phyloP scores from a whole-genome alignment of 2,113 vertebrate genomes.

The Chloropsis cyanopogon region DNA sequence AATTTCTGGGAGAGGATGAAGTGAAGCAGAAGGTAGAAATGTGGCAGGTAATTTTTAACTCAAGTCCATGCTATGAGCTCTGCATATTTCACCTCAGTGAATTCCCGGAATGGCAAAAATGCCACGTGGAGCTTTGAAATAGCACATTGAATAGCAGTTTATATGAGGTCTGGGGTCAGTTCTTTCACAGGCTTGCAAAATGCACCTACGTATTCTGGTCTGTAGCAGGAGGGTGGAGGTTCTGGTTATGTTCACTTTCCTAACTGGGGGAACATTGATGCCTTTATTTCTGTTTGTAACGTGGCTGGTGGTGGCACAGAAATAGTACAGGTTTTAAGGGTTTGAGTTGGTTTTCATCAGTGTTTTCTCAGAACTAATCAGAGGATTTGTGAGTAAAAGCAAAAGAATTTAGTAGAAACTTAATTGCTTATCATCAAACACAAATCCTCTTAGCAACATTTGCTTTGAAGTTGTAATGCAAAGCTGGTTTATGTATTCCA shows the following conservation, averaged over 20 bases:
- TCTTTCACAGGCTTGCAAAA: background rate
- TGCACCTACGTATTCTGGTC: background rate
- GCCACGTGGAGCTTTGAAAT: background rate
- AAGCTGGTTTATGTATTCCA: background rate
- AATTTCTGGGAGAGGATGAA: conserved; percentile 74
- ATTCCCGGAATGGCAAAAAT: background rate
- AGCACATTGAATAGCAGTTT: background rate
- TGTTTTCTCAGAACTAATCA: background rate
- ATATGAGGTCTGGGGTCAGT: background rate
- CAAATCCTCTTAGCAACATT: background rate
- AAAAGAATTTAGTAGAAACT: background rate
- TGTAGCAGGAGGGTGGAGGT: background rate
- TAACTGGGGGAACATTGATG: background rate
- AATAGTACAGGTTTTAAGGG: background rate
- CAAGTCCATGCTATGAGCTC: background rate
- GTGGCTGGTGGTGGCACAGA: background rate
- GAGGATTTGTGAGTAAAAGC: background rate
- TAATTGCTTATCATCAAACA: background rate
- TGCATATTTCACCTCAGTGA: background rate
- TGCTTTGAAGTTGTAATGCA: background rate
- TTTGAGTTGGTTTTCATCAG: background rate
- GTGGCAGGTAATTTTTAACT: conserved; percentile 87
- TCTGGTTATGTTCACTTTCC: background rate
- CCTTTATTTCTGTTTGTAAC: background rate
- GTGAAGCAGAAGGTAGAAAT: conserved; percentile 78